Evolutionary conservation across 2,113 vertebrate species (phyloP).

Genomic region (Myotis yumanensis): DNA sequence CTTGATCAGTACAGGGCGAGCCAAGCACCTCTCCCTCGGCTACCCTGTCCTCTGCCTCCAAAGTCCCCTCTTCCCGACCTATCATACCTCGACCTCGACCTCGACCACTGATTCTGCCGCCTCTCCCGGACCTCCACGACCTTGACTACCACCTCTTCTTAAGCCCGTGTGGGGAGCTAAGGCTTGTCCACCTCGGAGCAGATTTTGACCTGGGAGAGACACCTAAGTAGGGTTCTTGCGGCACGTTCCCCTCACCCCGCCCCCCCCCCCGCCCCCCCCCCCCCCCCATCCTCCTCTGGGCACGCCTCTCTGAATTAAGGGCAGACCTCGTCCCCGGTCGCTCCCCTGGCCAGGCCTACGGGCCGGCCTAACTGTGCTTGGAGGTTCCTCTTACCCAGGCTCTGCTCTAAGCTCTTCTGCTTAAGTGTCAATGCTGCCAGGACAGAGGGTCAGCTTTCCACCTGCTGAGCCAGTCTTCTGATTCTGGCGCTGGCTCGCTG

Average conservation of each 20-base stretch:
- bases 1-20: background rate
- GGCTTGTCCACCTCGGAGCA: no score
- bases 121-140: background rate
- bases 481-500: background rate
- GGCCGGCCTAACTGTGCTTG: background rate
- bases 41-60: background rate
- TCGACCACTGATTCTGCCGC: background rate
- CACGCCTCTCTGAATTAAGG: no score
- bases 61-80: background rate
- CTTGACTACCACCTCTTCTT: no score
- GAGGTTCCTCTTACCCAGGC: background rate
- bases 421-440: background rate
- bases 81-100: background rate
- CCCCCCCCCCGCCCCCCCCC: no score
- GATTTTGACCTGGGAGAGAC: no score
- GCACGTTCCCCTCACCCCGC: no score
- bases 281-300: no score
- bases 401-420: background rate
- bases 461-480: background rate
- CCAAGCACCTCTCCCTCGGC: accelerated
- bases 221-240: background rate
- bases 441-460: background rate
- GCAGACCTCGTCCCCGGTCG: background rate
- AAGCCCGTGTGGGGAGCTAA: no score
- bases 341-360: background rate